phyloP scores from a whole-genome alignment of 2,797 vertebrate genomes.

The Pyrrhura leucotis region DNA sequence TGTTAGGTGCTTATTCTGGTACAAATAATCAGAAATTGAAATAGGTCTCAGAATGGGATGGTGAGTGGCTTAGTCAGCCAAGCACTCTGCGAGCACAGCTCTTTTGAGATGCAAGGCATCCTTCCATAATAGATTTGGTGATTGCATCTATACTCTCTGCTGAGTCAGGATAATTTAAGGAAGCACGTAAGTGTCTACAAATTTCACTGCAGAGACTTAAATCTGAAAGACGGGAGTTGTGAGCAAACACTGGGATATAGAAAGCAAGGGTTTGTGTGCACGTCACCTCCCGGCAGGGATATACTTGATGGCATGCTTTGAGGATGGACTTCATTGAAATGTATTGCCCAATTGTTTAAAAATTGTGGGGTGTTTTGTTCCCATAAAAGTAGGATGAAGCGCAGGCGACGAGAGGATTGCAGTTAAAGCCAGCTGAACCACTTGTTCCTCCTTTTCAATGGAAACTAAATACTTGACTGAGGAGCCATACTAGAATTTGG shows the following conservation, averaged over 20 bases:
- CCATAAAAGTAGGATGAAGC: background rate
- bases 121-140: background rate
- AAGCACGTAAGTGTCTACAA: background rate
- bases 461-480: background rate
- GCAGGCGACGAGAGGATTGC: background rate
- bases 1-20: background rate
- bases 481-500: background rate
- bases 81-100: background rate
- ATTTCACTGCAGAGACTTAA: background rate
- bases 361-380: background rate
- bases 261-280: background rate
- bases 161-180: background rate
- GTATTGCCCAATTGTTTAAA: background rate
- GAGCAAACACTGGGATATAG: background rate
- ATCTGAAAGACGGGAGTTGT: background rate
- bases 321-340: background rate
- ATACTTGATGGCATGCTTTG: fast-evolving
- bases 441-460: background rate
- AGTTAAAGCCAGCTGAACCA: background rate
- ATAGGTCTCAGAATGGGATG: background rate
- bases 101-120: background rate
- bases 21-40: background rate
- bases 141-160: background rate
- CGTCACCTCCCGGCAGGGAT: fast-evolving
- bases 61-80: background rate